Evolutionary conservation across 2,113 vertebrate genomes (phyloP).

Genomic region (Callipepla californica): DNA sequence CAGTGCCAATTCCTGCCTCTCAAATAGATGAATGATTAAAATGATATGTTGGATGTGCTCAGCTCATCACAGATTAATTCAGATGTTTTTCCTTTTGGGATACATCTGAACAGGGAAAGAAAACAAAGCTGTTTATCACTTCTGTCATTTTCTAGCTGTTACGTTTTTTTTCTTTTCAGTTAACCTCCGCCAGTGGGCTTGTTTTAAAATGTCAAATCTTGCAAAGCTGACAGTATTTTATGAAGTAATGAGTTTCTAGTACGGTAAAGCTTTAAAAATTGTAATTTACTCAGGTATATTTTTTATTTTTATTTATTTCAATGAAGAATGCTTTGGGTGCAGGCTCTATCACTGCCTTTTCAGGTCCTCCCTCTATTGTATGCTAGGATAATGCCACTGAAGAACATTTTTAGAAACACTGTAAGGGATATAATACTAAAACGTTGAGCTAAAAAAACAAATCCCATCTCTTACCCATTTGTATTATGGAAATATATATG

Average conservation of each 20-base stretch:
- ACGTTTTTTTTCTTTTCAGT: background rate
- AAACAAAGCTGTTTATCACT: constrained; percentile 58
- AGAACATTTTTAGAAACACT: background rate
- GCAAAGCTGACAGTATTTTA: background rate
- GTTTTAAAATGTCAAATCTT: constrained; percentile 31
- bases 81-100: constrained; percentile 38
- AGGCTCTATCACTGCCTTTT: background rate
- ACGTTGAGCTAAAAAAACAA: background rate
- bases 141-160: background rate
- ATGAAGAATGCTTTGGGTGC: background rate
- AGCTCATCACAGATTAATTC: constrained; percentile 4
- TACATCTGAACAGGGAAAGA: constrained; percentile 8
- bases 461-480: background rate
- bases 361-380: background rate
- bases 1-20: background rate
- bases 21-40: background rate
- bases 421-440: background rate
- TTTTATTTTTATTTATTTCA: background rate
- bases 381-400: background rate
- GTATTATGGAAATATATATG: background rate
- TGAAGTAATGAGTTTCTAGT: background rate
- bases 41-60: background rate
- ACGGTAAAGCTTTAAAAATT: background rate
- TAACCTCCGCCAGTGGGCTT: background rate
- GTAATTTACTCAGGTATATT: background rate